Evolutionary conservation across 2,113 vertebrate genomes (phyloP).

Genomic region (Caretta caretta): DNA sequence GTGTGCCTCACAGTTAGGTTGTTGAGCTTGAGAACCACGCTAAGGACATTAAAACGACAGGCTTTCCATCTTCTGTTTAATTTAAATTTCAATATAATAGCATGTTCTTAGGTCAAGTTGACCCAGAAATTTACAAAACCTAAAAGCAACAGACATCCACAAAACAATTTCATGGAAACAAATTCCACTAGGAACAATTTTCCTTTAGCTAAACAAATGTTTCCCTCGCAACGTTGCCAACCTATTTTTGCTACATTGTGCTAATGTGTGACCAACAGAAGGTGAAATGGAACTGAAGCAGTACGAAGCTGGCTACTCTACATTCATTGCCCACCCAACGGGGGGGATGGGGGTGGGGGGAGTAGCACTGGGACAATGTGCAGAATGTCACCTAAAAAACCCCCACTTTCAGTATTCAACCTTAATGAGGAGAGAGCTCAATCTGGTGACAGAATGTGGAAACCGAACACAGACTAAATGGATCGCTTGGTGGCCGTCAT

Average conservation of each 20-base stretch:
- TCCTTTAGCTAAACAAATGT: not conserved
- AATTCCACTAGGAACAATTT: not conserved
- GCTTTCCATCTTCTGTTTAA: not conserved
- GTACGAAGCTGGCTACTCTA: not conserved
- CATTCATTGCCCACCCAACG: not conserved
- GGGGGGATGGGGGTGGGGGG: fast-evolving
- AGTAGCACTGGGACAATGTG: not conserved
- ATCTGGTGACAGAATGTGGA: not conserved
- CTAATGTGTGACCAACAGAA: not conserved
- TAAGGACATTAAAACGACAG: not conserved
- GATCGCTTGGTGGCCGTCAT: not conserved
- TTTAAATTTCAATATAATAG: not conserved
- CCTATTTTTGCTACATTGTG: not conserved
- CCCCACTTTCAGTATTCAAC: not conserved
- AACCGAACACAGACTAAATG: not conserved
- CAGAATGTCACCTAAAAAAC: not conserved
- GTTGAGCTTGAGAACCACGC: not conserved
- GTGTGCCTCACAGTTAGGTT: not conserved
- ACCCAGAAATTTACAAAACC: not conserved
- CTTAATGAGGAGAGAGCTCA: not conserved
- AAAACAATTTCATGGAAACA: not conserved
- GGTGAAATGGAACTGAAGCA: not conserved
- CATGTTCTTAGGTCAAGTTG: not conserved
- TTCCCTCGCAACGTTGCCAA: not conserved
- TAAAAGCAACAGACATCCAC: not conserved